Percentiles rank a stretch among this genome's conserved stretches.
Conservation (phyloP, 1,140 invertebrate genomes). For the Elymnias hypermnestra region DNA sequence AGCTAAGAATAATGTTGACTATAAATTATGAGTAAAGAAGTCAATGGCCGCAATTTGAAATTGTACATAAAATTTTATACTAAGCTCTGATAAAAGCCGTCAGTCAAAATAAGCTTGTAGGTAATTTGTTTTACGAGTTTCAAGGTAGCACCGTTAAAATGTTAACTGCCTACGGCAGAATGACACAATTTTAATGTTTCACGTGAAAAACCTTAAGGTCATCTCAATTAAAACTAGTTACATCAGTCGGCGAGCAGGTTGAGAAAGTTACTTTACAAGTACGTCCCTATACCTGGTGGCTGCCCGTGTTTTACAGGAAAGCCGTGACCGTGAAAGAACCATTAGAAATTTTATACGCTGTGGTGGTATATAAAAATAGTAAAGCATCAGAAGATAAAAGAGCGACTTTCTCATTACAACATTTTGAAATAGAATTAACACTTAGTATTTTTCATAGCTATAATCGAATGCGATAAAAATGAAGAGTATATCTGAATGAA, state of each 20-base stretch:
- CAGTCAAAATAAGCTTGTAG: constrained; percentile 10
- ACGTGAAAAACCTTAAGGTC: constrained; percentile 16
- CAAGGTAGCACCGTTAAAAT: constrained; percentile 9
- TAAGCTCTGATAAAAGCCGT: constrained; percentile 13
- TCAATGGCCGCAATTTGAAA: constrained; percentile 7
- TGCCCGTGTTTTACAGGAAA: constrained; percentile 12
- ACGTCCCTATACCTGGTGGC: not conserved
- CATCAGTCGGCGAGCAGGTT: constrained; percentile 11
- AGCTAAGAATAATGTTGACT: constrained; percentile 3
- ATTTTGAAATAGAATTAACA: not conserved
- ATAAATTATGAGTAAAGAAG: constrained; percentile 10
- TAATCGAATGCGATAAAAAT: too few species aligned
- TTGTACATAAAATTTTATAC: constrained; percentile 6
- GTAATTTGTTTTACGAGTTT: constrained; percentile 22
- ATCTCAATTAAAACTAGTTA: constrained; percentile 19
- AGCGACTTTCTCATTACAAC: not conserved
- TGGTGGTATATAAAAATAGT: constrained; percentile 5
- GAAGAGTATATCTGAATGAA: too few species aligned
- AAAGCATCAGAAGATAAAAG: constrained; percentile 4
- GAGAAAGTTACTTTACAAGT: constrained; percentile 2
- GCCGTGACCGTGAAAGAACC: constrained; percentile 3
- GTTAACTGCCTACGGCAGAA: constrained; percentile 2
- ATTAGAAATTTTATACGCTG: constrained; percentile 8
- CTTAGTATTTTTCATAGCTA: too few species aligned
- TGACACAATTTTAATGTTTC: constrained; percentile 20